Conservation (phyloP, 2,113 vertebrate species). For the Channa maculata region DNA sequence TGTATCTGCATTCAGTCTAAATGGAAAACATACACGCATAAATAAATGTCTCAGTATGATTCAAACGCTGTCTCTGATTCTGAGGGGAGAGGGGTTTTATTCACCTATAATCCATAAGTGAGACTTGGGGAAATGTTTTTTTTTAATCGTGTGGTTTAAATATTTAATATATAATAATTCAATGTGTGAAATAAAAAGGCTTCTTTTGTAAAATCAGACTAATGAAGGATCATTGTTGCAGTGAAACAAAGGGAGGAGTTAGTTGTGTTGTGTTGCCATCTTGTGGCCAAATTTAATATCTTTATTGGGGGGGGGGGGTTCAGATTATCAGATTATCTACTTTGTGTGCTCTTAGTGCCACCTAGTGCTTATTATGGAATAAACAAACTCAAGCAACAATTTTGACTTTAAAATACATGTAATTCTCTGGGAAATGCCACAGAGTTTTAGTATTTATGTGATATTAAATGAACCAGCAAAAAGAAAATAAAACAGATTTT, state of each 20-base stretch:
- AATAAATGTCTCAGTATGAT: constrained; percentile 89
- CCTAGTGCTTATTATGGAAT: constrained; percentile 43
- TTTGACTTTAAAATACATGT: background rate
- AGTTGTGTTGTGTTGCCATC: constrained; percentile 45
- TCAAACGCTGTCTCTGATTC: constrained; percentile 64
- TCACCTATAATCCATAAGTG: background rate
- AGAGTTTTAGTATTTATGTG: no score
- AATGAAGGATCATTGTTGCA: constrained; percentile 23
- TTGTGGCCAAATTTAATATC: constrained; percentile 23
- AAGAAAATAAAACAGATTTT: no score
- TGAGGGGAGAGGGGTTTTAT: constrained; percentile 19
- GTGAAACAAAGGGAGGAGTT: background rate
- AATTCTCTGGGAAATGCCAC: background rate
- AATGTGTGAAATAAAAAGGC: constrained; percentile 33
- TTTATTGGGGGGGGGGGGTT: background rate
- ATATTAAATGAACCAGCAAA: background rate
- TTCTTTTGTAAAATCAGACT: constrained; percentile 15
- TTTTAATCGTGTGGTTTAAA: background rate
- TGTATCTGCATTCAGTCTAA: constrained; percentile 96
- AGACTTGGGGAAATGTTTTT: background rate
- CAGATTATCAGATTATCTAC: no score
- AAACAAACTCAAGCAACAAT: background rate
- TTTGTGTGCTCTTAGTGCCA: constrained; percentile 28
- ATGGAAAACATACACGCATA: constrained; percentile 89
- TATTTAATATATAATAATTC: constrained; percentile 12